These are phyloP conservation scores for Fregetta grallaria DNA, from an alignment of 2,113 vertebrate species.

Conservation along the genomic window DNA sequence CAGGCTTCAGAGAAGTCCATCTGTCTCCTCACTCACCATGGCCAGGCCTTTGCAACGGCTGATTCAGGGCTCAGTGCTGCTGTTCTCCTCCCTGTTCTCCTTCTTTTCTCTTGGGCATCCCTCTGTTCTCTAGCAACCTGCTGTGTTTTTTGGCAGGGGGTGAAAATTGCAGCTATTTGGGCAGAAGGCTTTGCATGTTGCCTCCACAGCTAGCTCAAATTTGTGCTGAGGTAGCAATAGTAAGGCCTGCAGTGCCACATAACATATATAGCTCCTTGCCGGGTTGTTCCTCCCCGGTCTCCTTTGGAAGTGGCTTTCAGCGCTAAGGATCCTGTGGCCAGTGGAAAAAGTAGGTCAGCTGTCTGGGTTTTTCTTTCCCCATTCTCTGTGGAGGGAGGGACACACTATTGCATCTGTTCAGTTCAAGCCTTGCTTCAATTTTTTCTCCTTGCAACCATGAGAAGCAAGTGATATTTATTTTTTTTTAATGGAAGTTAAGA, in stretches of 20 bases:
- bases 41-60: not conserved
- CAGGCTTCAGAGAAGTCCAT: not conserved
- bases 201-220: not conserved
- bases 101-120: not conserved
- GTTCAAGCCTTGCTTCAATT: not conserved
- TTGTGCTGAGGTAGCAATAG: not conserved
- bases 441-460: not conserved
- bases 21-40: too few species aligned
- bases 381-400: not conserved
- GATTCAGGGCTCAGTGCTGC: not conserved
- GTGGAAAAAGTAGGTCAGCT: not conserved
- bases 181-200: not conserved
- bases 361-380: not conserved
- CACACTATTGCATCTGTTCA: not conserved
- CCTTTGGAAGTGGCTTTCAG: not conserved
- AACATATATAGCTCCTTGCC: not conserved
- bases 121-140: not conserved
- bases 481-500: not conserved
- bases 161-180: not conserved
- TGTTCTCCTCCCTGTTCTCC: not conserved
- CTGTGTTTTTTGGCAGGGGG: not conserved
- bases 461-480: not conserved
- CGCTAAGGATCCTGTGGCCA: not conserved
- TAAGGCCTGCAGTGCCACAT: not conserved
- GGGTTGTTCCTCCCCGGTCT: too few species aligned